A percentile compares a stretch with the other conserved stretches of the same genome.
Evolutionary conservation across 2,888 invertebrate species (phyloP).

Genomic region (Pandemis heparana): DNA sequence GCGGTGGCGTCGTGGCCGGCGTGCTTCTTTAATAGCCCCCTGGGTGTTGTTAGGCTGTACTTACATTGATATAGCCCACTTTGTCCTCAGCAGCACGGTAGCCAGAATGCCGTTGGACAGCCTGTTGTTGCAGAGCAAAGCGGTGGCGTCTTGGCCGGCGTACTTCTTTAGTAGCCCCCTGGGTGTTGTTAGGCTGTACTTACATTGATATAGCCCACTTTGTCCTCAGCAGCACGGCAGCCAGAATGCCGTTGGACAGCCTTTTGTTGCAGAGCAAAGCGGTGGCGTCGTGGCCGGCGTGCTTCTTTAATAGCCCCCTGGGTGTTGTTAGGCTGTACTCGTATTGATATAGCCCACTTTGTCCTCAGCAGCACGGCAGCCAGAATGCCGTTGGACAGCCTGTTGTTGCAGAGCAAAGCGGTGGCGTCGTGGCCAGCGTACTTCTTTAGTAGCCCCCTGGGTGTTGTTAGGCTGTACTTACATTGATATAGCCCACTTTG

Average conservation of each 20-base stretch:
- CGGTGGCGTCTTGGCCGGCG: constrained; percentile 50
- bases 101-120: constrained; percentile 44
- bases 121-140: constrained; percentile 44
- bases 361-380: constrained; percentile 40
- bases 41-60: too few relatives aligned
- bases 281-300: constrained; percentile 50
- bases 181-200: constrained; percentile 49
- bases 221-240: constrained; percentile 41
- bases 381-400: constrained; percentile 44
- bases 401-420: constrained; percentile 44
- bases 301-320: constrained; percentile 47
- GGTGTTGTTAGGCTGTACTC: constrained; percentile 48
- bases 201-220: constrained; percentile 43
- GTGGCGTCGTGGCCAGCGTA: constrained; percentile 51
- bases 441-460: constrained; percentile 48
- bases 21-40: too few relatives aligned
- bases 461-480: constrained; percentile 47
- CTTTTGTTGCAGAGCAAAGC: constrained; percentile 44
- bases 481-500: constrained; percentile 43
- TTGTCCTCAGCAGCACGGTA: constrained; percentile 39
- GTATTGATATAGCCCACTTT: constrained; percentile 43
- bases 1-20: too few relatives aligned
- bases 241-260: constrained; percentile 43
- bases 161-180: constrained; percentile 46
- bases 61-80: constrained; percentile 43